Evolutionary conservation across 2,888 invertebrate species (phyloP), one percentile per base, ranked within the genome.

Genomic region (Danaus chrysippus): DNA sequence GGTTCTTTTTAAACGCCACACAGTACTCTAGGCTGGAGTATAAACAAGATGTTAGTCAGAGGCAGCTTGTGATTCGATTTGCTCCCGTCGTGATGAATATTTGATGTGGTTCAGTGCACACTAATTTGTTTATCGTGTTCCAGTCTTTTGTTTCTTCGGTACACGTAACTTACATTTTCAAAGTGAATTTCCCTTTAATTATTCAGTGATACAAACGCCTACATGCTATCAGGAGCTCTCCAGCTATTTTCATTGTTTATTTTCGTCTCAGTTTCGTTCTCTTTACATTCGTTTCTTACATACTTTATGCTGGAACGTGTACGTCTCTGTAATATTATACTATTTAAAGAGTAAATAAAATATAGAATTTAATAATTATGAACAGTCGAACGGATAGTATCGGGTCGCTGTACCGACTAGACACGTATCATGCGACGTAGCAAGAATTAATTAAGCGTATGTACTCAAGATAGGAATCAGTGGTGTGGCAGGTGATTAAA

Each of bases 81-180:
- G 88, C 88, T 88, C 83, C 83, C 86, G 84, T 78, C 76, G 77
- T 86, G 85, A 86, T 91, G 89, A 91, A 91, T 91, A 86, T 91
- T 91, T 91, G 88, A 91, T 90, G 79, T 81, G 82, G 76, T 83
- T 89, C 89, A 87, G 84, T 91, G 89, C 86, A 85, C 87, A 82
- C 88, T 91, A 90, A 90, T 91, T 90, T 91, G 90, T 90, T 89
- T 90, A 90, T 84, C 86, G 86, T 83, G 85, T 82, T 83, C 75
- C 76, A 70, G 74, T 73, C 75, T 79, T 72, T 82, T 84, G 80
- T 78, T 81, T 76, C 76, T 82, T 58, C 79, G 77, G 79, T 85
- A 78, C 71, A 73, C 73, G 70, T 64, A 64, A 69, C 70, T 68
- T 68, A 62, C 71, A 71, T 72, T 70, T 73, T 73, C 74, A 72